Percentiles rank a stretch among this genome's conserved stretches.
These are phyloP conservation scores for Bugulina stolonifera DNA, from an alignment of 2,888 invertebrate species.

Conservation along the genomic window DNA sequence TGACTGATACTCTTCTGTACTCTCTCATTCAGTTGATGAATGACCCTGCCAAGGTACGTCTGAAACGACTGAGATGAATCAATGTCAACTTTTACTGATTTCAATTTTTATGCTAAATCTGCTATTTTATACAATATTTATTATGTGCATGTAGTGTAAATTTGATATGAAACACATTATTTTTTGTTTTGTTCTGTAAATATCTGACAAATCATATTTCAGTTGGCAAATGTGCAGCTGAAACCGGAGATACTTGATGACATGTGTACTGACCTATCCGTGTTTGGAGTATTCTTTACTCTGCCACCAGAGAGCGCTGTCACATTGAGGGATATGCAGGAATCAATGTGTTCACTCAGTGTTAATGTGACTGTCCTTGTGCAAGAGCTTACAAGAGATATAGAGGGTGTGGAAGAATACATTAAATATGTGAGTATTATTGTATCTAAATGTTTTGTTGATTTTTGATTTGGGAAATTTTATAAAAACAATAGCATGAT, in stretches of 20 bases:
- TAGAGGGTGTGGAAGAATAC: conserved; percentile 34
- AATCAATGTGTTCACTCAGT: not conserved
- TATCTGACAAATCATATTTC: no score
- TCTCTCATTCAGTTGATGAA: conserved; percentile 31
- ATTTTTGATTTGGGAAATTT: no score
- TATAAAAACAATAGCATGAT: no score
- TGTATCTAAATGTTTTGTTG: not conserved
- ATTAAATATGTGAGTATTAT: conserved; percentile 27
- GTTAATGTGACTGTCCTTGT: conserved; percentile 33
- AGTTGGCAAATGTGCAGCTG: not conserved
- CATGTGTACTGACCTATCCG: conserved; percentile 32
- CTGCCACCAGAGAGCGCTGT: conserved; percentile 30
- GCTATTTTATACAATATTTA: no score
- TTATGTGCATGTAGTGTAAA: no score
- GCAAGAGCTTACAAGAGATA: conserved; percentile 33
- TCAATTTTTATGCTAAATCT: not conserved
- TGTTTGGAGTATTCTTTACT: conserved; percentile 32
- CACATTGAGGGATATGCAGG: conserved; percentile 27
- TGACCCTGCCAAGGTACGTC: conserved; percentile 32
- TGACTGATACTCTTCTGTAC: conserved; percentile 32
- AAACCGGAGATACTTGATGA: conserved; percentile 25
- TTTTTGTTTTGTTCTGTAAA: conserved; percentile 27
- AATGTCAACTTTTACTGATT: not conserved
- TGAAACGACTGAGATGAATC: not conserved
- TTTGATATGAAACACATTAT: no score